Base-by-base conservation (phyloP, 2,113 vertebrate genomes). In the Alces alces region DNA sequence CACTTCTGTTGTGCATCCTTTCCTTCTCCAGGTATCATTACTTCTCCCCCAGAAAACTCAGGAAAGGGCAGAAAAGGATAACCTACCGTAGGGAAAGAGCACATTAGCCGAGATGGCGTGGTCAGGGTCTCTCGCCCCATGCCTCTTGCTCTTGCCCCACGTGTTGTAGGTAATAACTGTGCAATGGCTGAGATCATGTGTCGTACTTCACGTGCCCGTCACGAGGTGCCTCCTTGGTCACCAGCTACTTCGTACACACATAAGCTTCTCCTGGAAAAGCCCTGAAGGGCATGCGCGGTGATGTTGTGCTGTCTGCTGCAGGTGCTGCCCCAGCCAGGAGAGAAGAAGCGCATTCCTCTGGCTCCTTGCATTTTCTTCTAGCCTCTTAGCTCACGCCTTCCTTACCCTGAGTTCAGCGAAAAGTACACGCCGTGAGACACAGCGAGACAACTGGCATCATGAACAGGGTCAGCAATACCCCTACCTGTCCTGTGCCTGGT, bases 31-130 rank as follows among this genome's bases (percentile, higher is more conserved):
- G 33, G 33, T 1, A 5, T 12, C 83, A 86, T 88, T 27, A 25
- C 60, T 39, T 84, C 45, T 16, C 33, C 66, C 21, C 13, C 14
- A 6, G 17, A 89, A 86, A 52, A 91, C 28, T 89, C 36, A 50
- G 36, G 21, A n/a, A 64, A 92, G 12, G 45, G 5, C 14, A 5
- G 13, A 30, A 16, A 23, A 39, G 21, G n/a, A 70, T 36, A 70
- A 3, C 19, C 64, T 36, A 23, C n/a, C 6, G 2, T 12, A 70
- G 17, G n/a, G 17, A 70, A 11, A 36, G n/a, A 36, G 64, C n/a
- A 36, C n/a, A 6, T 36, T 36, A 36, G 64, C 64, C n/a, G 10
- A 70, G n/a, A 21, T 6, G 64, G n/a, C 0, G 0, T 2, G 1
- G 4, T 36, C 19, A 36, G 64, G 64, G n/a, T 70, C 64, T 36